Percentiles rank a stretch among this genome's conserved stretches.
phyloP scores from a whole-genome alignment of 2,888 invertebrate species.

The Argynnis bischoffii region DNA sequence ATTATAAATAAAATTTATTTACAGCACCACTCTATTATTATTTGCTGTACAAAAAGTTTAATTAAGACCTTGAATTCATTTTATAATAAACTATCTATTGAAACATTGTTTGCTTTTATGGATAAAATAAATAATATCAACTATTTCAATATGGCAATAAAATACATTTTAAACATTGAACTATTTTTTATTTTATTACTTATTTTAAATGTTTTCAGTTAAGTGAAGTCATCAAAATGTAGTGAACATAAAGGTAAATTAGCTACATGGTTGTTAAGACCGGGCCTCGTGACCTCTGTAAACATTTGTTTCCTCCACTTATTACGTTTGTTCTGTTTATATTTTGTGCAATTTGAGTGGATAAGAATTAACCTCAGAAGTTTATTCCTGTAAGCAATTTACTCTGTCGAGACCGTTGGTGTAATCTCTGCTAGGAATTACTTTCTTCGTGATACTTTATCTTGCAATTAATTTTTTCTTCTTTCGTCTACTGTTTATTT shows the following conservation, averaged over 20 bases:
- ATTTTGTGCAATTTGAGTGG: conserved; percentile 30
- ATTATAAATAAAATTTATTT: no score
- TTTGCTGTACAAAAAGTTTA: no score
- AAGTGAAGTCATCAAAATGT: conserved; percentile 8
- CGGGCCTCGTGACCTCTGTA: conserved; percentile 22
- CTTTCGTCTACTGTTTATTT: conserved; percentile 1
- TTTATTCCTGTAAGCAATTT: conserved; percentile 2
- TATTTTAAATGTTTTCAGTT: no score
- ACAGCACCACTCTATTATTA: no score
- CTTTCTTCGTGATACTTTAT: conserved; percentile 4
- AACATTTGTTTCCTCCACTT: conserved; percentile 35
- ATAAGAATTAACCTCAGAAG: conserved; percentile 26
- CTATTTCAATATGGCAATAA: no score
- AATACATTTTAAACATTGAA: no score
- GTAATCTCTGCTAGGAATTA: conserved; percentile 7
- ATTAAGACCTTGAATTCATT: no score
- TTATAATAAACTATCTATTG: no score
- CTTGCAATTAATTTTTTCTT: conserved; percentile 5
- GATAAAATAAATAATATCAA: no score
- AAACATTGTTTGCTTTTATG: no score
- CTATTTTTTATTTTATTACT: no score
- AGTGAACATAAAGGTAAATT: conserved; percentile 9
- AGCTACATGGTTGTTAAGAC: neutral
- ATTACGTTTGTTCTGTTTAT: conserved; percentile 32
- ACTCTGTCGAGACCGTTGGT: conserved; percentile 1